Percentiles rank a stretch among this genome's conserved stretches.
phyloP scores from a whole-genome alignment of 2,113 vertebrate genomes.

The Cyphomyrus discorhynchus region DNA sequence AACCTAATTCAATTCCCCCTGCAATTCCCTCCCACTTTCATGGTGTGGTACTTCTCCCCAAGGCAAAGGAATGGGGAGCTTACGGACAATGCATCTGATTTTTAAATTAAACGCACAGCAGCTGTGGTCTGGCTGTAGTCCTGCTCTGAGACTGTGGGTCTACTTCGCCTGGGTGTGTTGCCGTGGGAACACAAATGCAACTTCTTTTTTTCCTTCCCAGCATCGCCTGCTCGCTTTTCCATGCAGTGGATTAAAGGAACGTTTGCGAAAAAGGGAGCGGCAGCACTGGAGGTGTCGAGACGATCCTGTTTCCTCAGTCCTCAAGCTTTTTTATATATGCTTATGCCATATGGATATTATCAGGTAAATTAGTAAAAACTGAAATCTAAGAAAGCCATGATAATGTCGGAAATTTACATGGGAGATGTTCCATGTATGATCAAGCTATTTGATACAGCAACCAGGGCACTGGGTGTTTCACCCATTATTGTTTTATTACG shows the following conservation, averaged over 20 bases:
- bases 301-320: background rate
- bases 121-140: background rate
- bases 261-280: background rate
- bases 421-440: background rate
- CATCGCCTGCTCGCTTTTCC: background rate
- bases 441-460: background rate
- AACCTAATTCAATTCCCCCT: conserved; percentile 51
- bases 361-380: background rate
- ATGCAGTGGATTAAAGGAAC: background rate
- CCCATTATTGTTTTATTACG: conserved; percentile 20
- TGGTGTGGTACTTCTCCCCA: conserved; percentile 28
- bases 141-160: background rate
- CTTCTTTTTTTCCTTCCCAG: background rate
- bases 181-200: background rate
- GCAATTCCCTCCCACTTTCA: conserved; percentile 37
- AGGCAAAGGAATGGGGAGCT: conserved; percentile 2
- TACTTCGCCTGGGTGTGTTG: background rate
- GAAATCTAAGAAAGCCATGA: conserved; percentile 7
- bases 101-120: conserved; percentile 29
- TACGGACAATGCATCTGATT: conserved; percentile 15
- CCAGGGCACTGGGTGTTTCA: conserved; percentile 27
- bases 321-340: background rate
- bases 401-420: conserved; percentile 7
- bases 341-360: background rate
- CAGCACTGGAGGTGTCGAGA: too few species aligned